Conservation (phyloP, 2,888 invertebrate species). For the Dichetophora obliterata region DNA sequence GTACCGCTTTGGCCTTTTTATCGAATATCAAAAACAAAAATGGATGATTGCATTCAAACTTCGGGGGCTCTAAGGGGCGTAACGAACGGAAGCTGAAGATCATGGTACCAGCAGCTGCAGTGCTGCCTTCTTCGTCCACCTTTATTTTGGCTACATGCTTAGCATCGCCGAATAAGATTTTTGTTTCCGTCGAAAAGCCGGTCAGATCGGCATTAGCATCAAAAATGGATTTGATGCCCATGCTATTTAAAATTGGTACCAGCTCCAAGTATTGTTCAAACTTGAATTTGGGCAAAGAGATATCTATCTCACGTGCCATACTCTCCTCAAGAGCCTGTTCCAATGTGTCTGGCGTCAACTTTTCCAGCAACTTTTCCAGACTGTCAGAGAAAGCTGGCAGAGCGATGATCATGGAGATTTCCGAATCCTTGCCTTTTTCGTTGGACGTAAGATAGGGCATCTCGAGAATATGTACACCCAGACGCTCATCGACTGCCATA, state of each 20-base stretch:
- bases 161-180: conserved; percentile 74
- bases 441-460: conserved; percentile 83
- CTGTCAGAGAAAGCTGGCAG: conserved; percentile 78
- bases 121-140: conserved; percentile 87
- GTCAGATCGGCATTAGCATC: conserved; percentile 74
- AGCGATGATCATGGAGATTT: conserved; percentile 87
- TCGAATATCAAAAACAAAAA: conserved; percentile 88
- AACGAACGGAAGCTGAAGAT: conserved; percentile 88
- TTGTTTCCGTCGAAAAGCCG: conserved; percentile 71
- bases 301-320: conserved; percentile 80
- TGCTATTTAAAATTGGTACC: conserved; percentile 74
- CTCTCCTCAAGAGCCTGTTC: conserved; percentile 76
- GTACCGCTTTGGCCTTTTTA: conserved; percentile 61
- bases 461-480: conserved; percentile 86
- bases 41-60: conserved; percentile 87
- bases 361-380: conserved; percentile 79
- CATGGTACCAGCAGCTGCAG: conserved; percentile 88
- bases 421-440: conserved; percentile 76
- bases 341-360: conserved; percentile 77
- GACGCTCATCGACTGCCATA: conserved; percentile 81
- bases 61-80: conserved; percentile 82
- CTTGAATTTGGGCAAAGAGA: conserved; percentile 85
- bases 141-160: conserved; percentile 87
- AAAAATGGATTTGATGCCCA: conserved; percentile 83
- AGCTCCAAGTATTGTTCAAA: conserved; percentile 80